Conservation (phyloP, 2,888 invertebrate genomes). For the Drosophila austrosaltans region DNA sequence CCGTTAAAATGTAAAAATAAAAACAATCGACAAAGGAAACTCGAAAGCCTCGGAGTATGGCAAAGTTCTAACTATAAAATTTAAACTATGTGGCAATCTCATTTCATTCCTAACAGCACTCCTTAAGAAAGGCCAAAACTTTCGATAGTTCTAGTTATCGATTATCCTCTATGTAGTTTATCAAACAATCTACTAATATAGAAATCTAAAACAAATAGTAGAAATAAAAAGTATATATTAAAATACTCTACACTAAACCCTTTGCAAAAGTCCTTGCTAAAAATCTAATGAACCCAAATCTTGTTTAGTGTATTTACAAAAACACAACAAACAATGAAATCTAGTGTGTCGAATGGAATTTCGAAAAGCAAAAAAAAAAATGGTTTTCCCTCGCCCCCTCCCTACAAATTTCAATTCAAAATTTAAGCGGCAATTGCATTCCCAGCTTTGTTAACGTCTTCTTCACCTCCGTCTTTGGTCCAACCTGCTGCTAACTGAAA, state of each 20-base stretch:
- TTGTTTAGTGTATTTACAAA: background rate
- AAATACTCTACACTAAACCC: too few species aligned
- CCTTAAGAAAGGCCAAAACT: too few species aligned
- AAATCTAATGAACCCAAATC: background rate
- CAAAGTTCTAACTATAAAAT: too few species aligned
- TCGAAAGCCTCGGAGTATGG: too few species aligned
- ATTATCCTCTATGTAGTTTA: too few species aligned
- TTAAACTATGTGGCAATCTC: background rate
- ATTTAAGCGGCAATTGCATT: background rate
- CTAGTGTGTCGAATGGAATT: constrained; percentile 47
- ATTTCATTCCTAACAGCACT: background rate
- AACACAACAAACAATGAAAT: constrained; percentile 24
- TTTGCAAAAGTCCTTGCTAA: background rate
- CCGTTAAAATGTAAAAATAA: too few species aligned
- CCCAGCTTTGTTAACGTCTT: constrained; percentile 1
- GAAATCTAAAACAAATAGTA: too few species aligned
- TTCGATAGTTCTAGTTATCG: too few species aligned
- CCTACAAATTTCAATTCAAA: constrained; percentile 2
- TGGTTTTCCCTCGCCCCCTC: constrained; percentile 19
- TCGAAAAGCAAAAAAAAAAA: constrained; percentile 49
- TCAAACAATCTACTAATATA: too few species aligned
- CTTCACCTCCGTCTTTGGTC: background rate
- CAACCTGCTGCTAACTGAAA: constrained; percentile 34
- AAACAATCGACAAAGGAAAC: too few species aligned
- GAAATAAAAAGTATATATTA: too few species aligned